Conservation (phyloP, 1,140 invertebrate species). For the Acromyrmex heyeri region DNA sequence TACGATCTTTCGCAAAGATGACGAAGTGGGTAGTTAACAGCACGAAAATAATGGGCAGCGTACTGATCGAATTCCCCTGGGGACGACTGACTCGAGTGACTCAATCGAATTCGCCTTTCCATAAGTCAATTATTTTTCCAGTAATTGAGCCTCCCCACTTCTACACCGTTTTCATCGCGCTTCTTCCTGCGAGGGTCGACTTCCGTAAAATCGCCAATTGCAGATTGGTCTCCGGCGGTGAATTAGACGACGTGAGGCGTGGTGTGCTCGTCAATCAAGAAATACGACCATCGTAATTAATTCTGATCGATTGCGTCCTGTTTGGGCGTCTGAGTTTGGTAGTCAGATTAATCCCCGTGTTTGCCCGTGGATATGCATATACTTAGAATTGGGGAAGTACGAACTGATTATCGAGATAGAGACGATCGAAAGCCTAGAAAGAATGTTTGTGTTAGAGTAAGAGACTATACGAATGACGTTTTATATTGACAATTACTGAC, state of each 20-base stretch:
- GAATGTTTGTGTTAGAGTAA: too few species aligned
- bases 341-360: slow-evolving; percentile 56
- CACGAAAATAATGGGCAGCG: slow-evolving; percentile 66
- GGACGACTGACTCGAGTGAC: slow-evolving; percentile 32
- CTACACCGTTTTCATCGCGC: slow-evolving; percentile 1
- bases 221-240: slow-evolving; percentile 48
- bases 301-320: slow-evolving; percentile 65
- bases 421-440: not conserved
- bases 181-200: slow-evolving; percentile 21
- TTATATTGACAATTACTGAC: not conserved
- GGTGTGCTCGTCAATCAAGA: slow-evolving; percentile 54
- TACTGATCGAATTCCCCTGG: slow-evolving; percentile 60
- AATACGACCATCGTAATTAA: slow-evolving; percentile 65
- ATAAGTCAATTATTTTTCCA: slow-evolving; percentile 74
- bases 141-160: slow-evolving; percentile 46
- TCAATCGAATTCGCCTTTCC: slow-evolving; percentile 52
- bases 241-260: slow-evolving; percentile 28
- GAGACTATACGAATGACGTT: not conserved
- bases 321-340: slow-evolving; percentile 32
- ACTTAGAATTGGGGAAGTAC: not conserved
- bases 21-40: slow-evolving; percentile 56
- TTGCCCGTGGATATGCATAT: not conserved
- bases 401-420: slow-evolving; percentile 1
- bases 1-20: too few species aligned
- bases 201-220: slow-evolving; percentile 55